These are phyloP conservation scores for Choristoneura rosaceana DNA, from an alignment of 2,888 invertebrate genomes.

Conservation along the genomic window DNA sequence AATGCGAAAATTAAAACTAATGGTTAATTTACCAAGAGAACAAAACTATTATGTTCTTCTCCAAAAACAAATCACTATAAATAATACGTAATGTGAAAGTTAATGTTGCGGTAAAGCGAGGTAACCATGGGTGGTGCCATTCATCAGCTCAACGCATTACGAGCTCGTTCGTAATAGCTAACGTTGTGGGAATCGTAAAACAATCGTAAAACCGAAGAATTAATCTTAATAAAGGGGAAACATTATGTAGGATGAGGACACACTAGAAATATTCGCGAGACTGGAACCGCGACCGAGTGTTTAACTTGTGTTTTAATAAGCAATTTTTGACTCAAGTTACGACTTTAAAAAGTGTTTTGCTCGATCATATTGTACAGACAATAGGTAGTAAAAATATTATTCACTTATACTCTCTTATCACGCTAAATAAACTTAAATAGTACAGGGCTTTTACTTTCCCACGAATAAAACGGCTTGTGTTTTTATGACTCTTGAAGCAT, in stretches of 20 bases:
- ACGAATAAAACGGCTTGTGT: not conserved
- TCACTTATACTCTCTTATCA: not conserved
- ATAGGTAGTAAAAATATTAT: not conserved
- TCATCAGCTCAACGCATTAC: conserved; percentile 27
- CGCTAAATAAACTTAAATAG: not conserved
- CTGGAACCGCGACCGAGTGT: not conserved
- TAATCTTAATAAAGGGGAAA: conserved; percentile 35
- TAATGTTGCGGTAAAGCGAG: conserved; percentile 15
- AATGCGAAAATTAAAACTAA: not conserved
- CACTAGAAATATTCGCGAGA: not conserved
- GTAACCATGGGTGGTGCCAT: conserved; percentile 18
- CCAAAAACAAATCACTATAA: conserved; percentile 5
- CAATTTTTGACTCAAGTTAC: not conserved
- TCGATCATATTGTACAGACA: not conserved
- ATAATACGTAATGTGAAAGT: conserved; percentile 12
- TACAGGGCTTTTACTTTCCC: not conserved
- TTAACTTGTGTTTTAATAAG: not conserved
- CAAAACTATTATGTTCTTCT: not conserved
- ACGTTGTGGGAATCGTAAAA: conserved; percentile 53
- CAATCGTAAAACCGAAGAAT: conserved; percentile 46
- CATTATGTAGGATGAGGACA: not conserved
- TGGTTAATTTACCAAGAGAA: not conserved
- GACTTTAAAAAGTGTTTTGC: not conserved
- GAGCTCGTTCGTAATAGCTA: conserved; percentile 47
- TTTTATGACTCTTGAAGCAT: not conserved